Evolutionary conservation across 2,888 invertebrate species (phyloP).

Genomic region (Acrobeloides nanus): DNA sequence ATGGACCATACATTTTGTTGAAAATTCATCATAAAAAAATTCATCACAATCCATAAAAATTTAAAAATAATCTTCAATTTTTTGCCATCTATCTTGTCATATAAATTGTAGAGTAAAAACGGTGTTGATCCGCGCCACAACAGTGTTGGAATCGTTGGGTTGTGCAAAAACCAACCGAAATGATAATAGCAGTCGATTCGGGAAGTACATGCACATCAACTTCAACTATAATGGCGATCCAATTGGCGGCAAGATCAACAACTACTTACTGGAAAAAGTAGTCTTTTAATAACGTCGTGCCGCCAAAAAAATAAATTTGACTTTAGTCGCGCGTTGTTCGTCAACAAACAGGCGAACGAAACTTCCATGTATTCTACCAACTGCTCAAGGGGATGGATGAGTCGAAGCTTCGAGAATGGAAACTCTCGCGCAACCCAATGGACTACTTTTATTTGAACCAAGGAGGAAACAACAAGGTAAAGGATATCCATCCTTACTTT

Average conservation of each 20-base stretch:
- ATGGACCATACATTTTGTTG: too few relatives aligned
- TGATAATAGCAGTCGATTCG: conserved; percentile 95
- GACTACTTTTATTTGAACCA: conserved; percentile 77
- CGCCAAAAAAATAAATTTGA: too few relatives aligned
- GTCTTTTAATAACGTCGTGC: too few relatives aligned
- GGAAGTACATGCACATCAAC: conserved; percentile 99
- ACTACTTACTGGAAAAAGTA: conserved; percentile 86
- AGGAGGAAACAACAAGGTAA: conserved; percentile 65
- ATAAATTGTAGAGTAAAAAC: conserved; percentile 95
- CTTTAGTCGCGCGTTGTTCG: conserved; percentile 75
- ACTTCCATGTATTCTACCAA: conserved; percentile 95
- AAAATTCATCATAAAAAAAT: too few relatives aligned
- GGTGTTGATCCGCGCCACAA: conserved; percentile 89
- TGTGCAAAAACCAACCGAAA: conserved; percentile 97
- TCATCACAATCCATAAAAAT: too few relatives aligned
- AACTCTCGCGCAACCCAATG: conserved; percentile 67
- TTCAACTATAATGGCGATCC: conserved; percentile 98
- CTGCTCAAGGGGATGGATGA: conserved; percentile 74
- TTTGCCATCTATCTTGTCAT: too few relatives aligned
- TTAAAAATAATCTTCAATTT: too few relatives aligned
- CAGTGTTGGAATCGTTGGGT: conserved; percentile 91
- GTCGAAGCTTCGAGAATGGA: conserved; percentile 67
- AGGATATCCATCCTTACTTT: too few relatives aligned
- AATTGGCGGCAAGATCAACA: conserved; percentile 89
- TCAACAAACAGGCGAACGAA: conserved; percentile 86